These are phyloP conservation scores for Notolabrus celidotus DNA, from an alignment of 2,797 vertebrate species.

Conservation along the genomic window DNA sequence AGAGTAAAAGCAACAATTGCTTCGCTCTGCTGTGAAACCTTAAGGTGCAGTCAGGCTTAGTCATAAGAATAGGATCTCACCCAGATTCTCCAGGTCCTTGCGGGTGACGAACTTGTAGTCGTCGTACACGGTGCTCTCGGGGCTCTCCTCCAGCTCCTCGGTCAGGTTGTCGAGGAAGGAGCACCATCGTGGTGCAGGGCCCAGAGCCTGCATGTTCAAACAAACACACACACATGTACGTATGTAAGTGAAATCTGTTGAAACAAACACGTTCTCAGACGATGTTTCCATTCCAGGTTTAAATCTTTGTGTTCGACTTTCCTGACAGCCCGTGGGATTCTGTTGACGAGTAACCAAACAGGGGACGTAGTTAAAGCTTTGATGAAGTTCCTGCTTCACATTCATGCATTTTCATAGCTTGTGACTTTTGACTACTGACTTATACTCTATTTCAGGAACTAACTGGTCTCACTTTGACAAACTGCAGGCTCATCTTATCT, in stretches of 20 bases:
- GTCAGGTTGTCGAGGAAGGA: conserved; percentile 98
- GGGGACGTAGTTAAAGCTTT: not conserved
- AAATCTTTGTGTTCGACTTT: not conserved
- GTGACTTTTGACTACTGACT: too few relatives aligned
- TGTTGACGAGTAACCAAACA: not conserved
- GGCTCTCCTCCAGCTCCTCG: conserved; percentile 97
- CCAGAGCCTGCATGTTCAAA: conserved; percentile 87
- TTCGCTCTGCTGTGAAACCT: not conserved
- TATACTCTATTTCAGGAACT: too few relatives aligned
- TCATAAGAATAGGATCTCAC: conserved; percentile 79
- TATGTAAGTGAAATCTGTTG: conserved; percentile 19
- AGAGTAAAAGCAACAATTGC: not conserved
- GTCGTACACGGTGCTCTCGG: conserved; percentile 96
- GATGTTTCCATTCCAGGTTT: conserved; percentile 18
- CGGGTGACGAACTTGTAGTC: conserved; percentile 98
- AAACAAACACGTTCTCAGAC: conserved; percentile 24
- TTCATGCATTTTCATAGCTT: too few relatives aligned
- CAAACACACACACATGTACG: conserved; percentile 14
- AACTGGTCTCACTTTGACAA: too few relatives aligned
- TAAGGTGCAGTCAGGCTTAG: not conserved
- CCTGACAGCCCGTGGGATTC: not conserved
- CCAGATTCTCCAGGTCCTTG: conserved; percentile 95
- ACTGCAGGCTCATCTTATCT: too few relatives aligned
- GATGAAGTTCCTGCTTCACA: not conserved
- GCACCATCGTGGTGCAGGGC: conserved; percentile 96